phyloP scores from a whole-genome alignment of 2,888 invertebrate genomes.

The Selenia dentaria region DNA sequence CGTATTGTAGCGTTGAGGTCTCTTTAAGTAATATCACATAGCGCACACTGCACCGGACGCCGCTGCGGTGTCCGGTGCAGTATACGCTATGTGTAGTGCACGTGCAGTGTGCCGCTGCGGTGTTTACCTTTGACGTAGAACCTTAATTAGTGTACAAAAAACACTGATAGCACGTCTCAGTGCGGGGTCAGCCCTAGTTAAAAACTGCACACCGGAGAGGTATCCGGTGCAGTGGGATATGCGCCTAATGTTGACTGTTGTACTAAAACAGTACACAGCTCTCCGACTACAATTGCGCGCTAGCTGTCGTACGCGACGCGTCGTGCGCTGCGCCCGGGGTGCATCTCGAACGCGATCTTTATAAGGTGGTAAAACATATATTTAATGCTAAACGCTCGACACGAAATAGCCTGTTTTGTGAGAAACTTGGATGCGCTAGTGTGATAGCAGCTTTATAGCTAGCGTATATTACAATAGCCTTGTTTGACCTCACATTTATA shows the following conservation, averaged over 20 bases:
- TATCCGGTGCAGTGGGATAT: too few relatives aligned
- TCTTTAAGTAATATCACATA: too few relatives aligned
- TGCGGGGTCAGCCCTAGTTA: too few relatives aligned
- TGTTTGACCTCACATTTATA: not conserved
- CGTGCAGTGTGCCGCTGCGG: too few relatives aligned
- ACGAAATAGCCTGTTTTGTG: constrained; percentile 51
- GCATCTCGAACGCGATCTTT: constrained; percentile 76
- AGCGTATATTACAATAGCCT: not conserved
- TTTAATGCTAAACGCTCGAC: constrained; percentile 78
- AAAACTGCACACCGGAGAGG: too few relatives aligned
- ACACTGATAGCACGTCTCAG: too few relatives aligned
- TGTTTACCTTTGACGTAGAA: too few relatives aligned
- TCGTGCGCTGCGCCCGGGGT: constrained; percentile 74
- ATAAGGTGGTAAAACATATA: constrained; percentile 85
- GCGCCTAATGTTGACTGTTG: not conserved
- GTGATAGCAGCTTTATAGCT: constrained; percentile 40
- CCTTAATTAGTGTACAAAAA: too few relatives aligned
- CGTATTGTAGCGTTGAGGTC: too few relatives aligned
- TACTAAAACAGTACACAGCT: constrained; percentile 33
- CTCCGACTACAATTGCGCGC: constrained; percentile 42
- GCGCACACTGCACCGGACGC: too few relatives aligned
- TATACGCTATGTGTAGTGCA: too few relatives aligned
- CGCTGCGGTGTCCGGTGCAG: too few relatives aligned
- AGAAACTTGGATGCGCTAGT: constrained; percentile 45
- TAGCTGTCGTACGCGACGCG: constrained; percentile 69